Percentiles rank a stretch among this genome's conserved stretches.
phyloP scores from a whole-genome alignment of 2,888 invertebrate genomes.

The Megalurothrips usitatus region DNA sequence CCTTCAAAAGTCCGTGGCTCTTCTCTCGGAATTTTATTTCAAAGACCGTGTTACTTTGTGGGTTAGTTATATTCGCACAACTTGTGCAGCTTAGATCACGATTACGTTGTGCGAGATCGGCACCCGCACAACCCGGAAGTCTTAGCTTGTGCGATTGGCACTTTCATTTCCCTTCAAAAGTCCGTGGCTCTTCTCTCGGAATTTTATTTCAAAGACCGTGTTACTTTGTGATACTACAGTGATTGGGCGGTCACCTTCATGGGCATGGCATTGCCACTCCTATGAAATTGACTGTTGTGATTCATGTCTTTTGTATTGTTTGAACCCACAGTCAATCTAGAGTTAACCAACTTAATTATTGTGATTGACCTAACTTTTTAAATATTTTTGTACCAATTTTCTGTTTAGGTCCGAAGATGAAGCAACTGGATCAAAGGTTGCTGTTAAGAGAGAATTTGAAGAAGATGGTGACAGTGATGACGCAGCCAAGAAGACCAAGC shows the following conservation, averaged over 20 bases:
- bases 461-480: conserved; percentile 34
- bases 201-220: neutral
- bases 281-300: conserved; percentile 34
- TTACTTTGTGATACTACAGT: neutral
- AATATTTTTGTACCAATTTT: conserved; percentile 1
- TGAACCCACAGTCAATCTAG: too few species aligned
- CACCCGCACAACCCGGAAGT: too few species aligned
- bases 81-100: too few species aligned
- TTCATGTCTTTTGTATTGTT: neutral
- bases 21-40: neutral
- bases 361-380: neutral
- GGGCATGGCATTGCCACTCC: neutral
- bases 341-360: neutral
- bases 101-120: too few species aligned
- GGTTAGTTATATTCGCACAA: neutral
- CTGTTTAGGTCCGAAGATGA: neutral
- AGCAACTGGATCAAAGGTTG: neutral
- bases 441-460: neutral
- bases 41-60: neutral
- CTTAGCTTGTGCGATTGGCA: too few species aligned
- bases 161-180: neutral
- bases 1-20: neutral
- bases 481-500: conserved; percentile 41
- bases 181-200: neutral
- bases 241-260: neutral